Base-by-base conservation (phyloP, 2,888 invertebrate species). In the Agapostemon virescens region DNA sequence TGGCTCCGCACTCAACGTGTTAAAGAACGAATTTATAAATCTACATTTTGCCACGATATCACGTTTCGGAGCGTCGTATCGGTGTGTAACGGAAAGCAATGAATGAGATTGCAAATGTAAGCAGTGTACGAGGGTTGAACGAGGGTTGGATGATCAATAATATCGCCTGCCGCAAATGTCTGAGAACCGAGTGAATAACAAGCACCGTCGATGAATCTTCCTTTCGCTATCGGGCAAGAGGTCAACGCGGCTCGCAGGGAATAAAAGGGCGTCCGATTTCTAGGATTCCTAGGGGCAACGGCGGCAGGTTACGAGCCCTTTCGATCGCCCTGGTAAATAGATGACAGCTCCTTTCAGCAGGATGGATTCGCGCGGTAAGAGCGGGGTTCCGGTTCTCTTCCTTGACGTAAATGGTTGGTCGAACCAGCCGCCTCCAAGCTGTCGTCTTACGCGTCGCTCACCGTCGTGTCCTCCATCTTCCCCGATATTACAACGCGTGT, bases 321-420 rank as follows among this genome's bases (percentile, higher is more conserved):
- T 45, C 30, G n/a, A 42, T 42, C 9, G 11, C 33, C 42, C 33
- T 15, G n/a, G 42, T 61, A 61, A 61, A 42, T 30, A 33, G 42
- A 15, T 17, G 61, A 61, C 70, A 70, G 61, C 23, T 70, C 61
- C n/a, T 70, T 45, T 70, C 55, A 42, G 42, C 20, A 2, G 26
- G 40, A 70, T 38, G 40, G 58, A 40, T 58, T 58, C 30, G 20
- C 17, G 26, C 55, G 26, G 55, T 40, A 20, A 69, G 20, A 38
- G 69, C 69, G 36, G 23, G 11, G 55, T 15, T 20, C 55, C 15
- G 30, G 33, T 30, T 45, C 30, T 33, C 30, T 55, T 55, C 42
- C 45, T 58, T 15, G 30, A 20, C 58, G n/a, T 30, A 40, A 70
- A 70, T 52, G 55, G 55, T 40, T 42, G 58, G 42, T 70, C 69